Percentiles rank a stretch among this genome's conserved stretches.
phyloP scores from a whole-genome alignment of 2,888 invertebrate genomes.

The Diadromus collaris region DNA sequence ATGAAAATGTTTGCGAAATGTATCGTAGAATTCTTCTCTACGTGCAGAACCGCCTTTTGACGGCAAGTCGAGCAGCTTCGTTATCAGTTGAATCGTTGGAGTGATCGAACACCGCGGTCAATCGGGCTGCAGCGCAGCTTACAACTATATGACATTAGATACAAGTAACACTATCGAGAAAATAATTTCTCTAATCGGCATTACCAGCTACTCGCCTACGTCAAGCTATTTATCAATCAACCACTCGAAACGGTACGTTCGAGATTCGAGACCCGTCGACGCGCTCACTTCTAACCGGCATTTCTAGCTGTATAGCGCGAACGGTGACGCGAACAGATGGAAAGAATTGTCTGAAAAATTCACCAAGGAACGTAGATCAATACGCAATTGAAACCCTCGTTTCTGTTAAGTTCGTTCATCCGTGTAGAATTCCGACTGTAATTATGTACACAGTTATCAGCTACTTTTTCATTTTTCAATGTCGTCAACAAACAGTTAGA shows the following conservation, averaged over 20 bases:
- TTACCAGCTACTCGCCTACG: conserved; percentile 61
- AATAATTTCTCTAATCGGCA: conserved; percentile 64
- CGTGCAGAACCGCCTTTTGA: neutral
- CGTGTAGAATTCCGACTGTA: conserved; percentile 38
- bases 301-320: conserved; percentile 34
- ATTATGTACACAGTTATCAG: conserved; percentile 21
- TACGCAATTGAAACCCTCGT: conserved; percentile 12
- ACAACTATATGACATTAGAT: neutral
- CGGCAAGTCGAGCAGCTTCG: neutral
- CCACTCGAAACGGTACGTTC: conserved; percentile 65
- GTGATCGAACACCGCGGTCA: neutral
- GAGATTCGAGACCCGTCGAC: conserved; percentile 58
- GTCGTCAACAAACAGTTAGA: neutral
- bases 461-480: conserved; percentile 10
- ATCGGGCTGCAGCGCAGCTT: neutral
- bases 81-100: neutral
- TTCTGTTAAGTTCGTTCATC: conserved; percentile 25
- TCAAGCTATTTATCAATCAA: conserved; percentile 68
- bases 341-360: neutral
- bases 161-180: conserved; percentile 43
- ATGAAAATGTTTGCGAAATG: neutral
- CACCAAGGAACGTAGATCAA: neutral
- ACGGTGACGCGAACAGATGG: conserved; percentile 20
- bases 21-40: neutral
- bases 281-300: conserved; percentile 47